Conservation (phyloP, 2,888 invertebrate species). For the Mythimna lalbum region DNA sequence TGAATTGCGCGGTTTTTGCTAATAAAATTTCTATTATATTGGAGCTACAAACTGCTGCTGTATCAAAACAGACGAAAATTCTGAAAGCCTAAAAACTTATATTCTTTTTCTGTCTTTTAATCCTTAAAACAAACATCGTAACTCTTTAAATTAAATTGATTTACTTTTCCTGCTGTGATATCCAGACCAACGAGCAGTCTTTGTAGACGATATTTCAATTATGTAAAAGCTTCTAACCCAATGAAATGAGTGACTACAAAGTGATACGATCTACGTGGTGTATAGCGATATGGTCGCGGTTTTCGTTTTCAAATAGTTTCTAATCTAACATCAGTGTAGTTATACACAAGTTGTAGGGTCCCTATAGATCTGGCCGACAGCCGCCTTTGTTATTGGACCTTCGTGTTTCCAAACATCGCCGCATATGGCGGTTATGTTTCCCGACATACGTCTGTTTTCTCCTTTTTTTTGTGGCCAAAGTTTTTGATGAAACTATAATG, state of each 20-base stretch:
- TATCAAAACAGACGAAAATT: background rate
- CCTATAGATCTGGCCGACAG: constrained; percentile 33
- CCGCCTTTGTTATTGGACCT: constrained; percentile 51
- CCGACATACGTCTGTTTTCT: constrained; percentile 46
- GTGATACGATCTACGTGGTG: constrained; percentile 62
- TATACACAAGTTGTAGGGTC: constrained; percentile 39
- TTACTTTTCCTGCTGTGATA: constrained; percentile 41
- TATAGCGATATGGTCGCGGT: constrained; percentile 51
- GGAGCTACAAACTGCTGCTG: background rate
- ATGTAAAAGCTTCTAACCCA: constrained; percentile 63
- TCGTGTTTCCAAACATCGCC: constrained; percentile 52
- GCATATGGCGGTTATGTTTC: constrained; percentile 51
- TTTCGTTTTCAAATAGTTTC: constrained; percentile 64
- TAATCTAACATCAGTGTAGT: constrained; percentile 54
- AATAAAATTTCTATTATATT: constrained; percentile 2
- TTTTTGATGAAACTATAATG: constrained; percentile 49
- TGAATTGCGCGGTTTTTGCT: constrained; percentile 2
- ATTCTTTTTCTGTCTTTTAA: background rate
- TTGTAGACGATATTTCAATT: constrained; percentile 61
- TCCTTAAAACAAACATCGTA: constrained; percentile 1
- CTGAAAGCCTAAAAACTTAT: background rate
- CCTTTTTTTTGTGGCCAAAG: constrained; percentile 48
- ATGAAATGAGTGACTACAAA: constrained; percentile 64
- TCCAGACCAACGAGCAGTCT: constrained; percentile 36
- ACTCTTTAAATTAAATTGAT: constrained; percentile 28